A percentile compares a stretch with the other conserved stretches of the same genome.
Evolutionary conservation across 53 echinoderm and acorn worm species (phyloP).

Genomic region (Patiria pectinifera): DNA sequence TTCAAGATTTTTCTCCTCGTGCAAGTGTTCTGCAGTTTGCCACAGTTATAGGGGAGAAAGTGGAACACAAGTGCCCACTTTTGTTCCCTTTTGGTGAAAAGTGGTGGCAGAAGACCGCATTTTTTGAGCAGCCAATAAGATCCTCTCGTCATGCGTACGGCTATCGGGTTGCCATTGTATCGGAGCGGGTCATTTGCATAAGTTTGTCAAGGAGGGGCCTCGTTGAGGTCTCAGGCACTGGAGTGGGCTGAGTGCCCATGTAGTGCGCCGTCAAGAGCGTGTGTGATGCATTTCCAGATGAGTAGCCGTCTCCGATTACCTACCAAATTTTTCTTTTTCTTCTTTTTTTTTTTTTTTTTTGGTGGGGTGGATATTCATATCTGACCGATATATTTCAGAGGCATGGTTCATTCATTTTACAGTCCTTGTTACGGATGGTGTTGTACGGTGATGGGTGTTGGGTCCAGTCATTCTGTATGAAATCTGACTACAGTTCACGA

Average conservation of each 20-base stretch:
- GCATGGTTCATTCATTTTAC: no score
- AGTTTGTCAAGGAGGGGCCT: slow-evolving; percentile 42
- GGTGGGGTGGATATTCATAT: not conserved
- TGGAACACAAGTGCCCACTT: slow-evolving; percentile 20
- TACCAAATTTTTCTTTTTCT: not conserved
- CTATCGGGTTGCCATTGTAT: slow-evolving; percentile 60
- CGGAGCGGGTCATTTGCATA: slow-evolving; percentile 45
- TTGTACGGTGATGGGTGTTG: no score
- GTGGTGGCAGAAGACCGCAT: not conserved
- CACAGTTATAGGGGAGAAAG: not conserved
- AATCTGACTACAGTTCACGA: no score
- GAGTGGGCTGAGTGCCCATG: slow-evolving; percentile 43
- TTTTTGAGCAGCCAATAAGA: slow-evolving; percentile 1
- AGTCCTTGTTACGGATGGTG: no score
- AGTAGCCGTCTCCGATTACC: slow-evolving; percentile 32
- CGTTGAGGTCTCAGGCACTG: not conserved
- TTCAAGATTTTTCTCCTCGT: not conserved
- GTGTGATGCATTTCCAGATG: slow-evolving; percentile 45
- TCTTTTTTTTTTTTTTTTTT: not conserved
- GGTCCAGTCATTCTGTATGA: no score
- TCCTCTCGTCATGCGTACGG: not conserved
- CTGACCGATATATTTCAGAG: not conserved
- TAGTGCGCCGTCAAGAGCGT: slow-evolving; percentile 21
- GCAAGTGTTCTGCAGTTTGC: not conserved
- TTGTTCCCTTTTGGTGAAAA: not conserved